Evolutionary conservation across 2,888 invertebrate genomes (phyloP), one percentile per base, ranked within the genome.

Genomic region (Malthinus flaveolus): DNA sequence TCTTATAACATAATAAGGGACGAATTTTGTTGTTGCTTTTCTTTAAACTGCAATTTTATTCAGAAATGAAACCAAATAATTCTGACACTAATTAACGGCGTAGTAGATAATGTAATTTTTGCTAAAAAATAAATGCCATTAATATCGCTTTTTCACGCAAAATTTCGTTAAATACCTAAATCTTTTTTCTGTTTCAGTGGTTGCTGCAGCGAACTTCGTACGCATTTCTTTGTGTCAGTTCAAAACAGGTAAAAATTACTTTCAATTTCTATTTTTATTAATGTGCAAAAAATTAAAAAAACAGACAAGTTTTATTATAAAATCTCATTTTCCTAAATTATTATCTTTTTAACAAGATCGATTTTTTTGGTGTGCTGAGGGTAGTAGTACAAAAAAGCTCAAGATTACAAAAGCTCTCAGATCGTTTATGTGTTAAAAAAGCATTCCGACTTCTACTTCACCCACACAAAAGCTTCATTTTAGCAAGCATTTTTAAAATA

Each of bases 121-220:
- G 15, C 13, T 42, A 42, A 15, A 42, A 42, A n/a, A 15, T 42
- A 15, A 1, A 39, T 13, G 13, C 12, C 9, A 15, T 42, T 42
- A 6, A 1, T 42, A 42, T 42, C 5, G 8, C 13, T 42, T 9
- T 23, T 15, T 42, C 9, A 23, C 7, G 13, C 13, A 15, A 13
- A 39, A 7, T 9, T 39, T 39, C 23, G 2, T 39, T 39, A n/a
- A 13, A 13, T 42, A 42, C 8, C n/a, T n/a, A 15, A 7, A 42
- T 42, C 15, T n/a, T n/a, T 42, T 15, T 37, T 42, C 15, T 60
- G 61, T 64, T 64, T 46, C 64, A 64, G 64, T 64, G 64, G 61
- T 56, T 49, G 51, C 61, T 55, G 59, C 56, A 42, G 53, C 59
- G 51, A 56, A 62, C 55, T 45, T 59, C 33, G 56, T 64, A 44